Conservation (phyloP, 2,113 vertebrate species). For the Ameiurus melas region DNA sequence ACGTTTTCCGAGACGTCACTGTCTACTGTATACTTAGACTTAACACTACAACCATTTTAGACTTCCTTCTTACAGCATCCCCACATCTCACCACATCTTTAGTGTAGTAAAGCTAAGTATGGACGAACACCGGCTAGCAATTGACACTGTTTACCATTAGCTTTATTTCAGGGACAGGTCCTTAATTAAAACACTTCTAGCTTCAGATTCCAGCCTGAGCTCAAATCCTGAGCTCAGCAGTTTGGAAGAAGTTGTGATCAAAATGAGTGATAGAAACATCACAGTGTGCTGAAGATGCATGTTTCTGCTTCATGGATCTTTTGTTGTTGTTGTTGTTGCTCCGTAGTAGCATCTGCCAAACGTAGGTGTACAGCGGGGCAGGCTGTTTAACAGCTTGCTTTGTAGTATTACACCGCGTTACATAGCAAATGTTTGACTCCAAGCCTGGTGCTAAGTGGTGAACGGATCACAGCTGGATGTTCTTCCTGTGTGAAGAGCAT, state of each 20-base stretch:
- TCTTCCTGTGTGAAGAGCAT: constrained; percentile 31
- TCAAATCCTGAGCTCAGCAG: not conserved
- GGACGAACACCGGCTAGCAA: not conserved
- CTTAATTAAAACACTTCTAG: not conserved
- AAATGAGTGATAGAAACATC: not conserved
- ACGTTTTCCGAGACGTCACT: not conserved
- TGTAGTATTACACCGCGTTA: not conserved
- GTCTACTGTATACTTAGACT: not conserved
- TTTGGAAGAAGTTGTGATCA: not conserved
- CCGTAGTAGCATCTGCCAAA: not conserved
- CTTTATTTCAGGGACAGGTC: not conserved
- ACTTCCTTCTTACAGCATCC: not conserved
- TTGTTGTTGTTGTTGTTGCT: not conserved
- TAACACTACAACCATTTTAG: not conserved
- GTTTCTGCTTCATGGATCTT: not conserved
- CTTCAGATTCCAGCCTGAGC: not conserved
- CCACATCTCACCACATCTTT: not conserved
- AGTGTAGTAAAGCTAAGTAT: not conserved
- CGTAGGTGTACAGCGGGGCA: not conserved
- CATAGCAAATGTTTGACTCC: constrained; percentile 19
- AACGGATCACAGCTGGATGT: constrained; percentile 33
- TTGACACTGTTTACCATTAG: not conserved
- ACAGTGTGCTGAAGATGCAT: not conserved
- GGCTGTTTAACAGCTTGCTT: constrained; percentile 19
- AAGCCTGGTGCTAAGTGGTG: not conserved